A percentile compares a stretch with the other conserved stretches of the same genome.
Evolutionary conservation across 1,140 invertebrate species (phyloP).

Genomic region (Argopecten irradians): DNA sequence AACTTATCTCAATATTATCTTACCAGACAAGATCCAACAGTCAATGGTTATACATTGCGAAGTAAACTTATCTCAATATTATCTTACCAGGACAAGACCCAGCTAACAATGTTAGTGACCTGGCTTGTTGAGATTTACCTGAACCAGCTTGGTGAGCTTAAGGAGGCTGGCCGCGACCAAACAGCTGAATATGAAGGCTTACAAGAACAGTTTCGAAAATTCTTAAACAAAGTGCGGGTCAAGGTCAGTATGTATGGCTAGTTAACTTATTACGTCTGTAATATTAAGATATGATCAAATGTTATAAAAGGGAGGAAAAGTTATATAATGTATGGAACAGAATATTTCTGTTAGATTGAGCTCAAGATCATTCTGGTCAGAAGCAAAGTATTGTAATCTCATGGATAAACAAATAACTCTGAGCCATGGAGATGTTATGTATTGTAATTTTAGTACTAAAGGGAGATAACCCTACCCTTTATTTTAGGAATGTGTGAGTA

Average conservation of each 20-base stretch:
- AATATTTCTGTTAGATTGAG: no score
- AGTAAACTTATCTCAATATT: no score
- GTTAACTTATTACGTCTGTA: no score
- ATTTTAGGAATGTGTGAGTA: not conserved
- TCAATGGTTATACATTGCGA: no score
- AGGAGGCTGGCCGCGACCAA: constrained; percentile 80
- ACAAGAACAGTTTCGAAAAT: constrained; percentile 86
- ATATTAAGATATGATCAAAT: no score
- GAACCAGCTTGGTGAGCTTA: constrained; percentile 87
- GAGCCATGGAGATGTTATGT: not conserved
- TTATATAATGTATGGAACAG: no score
- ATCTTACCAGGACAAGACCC: constrained; percentile 78
- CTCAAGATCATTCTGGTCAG: no score
- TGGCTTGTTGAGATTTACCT: constrained; percentile 96
- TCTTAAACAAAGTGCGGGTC: constrained; percentile 65
- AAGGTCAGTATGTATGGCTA: constrained; percentile 64
- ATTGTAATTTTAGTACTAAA: not conserved
- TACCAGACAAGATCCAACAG: no score
- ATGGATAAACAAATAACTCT: no score
- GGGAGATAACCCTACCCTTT: not conserved
- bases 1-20: no score
- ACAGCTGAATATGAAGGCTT: constrained; percentile 81
- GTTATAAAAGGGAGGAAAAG: no score
- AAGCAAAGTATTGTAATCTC: no score
- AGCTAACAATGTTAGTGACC: constrained; percentile 93